Evolutionary conservation across 2,113 vertebrate species (phyloP).

Genomic region (Notechis scutatus): DNA sequence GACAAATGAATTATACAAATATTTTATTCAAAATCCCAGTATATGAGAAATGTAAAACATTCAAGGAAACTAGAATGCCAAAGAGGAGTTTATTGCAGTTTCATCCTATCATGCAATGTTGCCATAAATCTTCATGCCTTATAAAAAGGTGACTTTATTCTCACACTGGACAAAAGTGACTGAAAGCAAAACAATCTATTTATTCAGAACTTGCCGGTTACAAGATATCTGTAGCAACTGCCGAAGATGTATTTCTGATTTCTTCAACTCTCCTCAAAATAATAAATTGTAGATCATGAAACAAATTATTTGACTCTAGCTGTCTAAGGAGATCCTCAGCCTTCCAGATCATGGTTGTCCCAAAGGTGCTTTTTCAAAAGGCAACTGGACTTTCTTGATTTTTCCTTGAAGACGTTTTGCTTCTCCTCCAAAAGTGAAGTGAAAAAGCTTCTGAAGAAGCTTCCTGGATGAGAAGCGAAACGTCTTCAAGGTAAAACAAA

Average conservation of each 20-base stretch:
- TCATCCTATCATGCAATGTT: background rate
- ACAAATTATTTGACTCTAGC: background rate
- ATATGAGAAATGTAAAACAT: background rate
- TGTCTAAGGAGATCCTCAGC: background rate
- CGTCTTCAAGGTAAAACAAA: background rate
- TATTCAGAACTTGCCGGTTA: background rate
- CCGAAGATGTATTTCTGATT: background rate
- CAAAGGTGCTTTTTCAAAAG: background rate
- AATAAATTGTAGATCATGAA: background rate
- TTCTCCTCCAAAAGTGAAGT: background rate
- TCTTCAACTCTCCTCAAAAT: background rate
- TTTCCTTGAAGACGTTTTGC: background rate
- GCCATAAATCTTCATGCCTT: background rate
- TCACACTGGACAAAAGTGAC: background rate
- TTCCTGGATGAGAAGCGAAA: background rate
- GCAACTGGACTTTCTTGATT: background rate
- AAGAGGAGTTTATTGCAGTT: background rate
- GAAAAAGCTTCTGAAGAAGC: background rate
- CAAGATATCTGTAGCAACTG: background rate
- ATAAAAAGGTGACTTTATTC: background rate
- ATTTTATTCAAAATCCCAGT: background rate
- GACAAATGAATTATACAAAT: background rate
- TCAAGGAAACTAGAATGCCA: background rate
- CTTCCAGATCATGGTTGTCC: background rate
- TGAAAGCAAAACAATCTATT: background rate